These are phyloP conservation scores for Sitta carolinensis DNA, from an alignment of 2,797 vertebrate genomes.

Conservation along the genomic window DNA sequence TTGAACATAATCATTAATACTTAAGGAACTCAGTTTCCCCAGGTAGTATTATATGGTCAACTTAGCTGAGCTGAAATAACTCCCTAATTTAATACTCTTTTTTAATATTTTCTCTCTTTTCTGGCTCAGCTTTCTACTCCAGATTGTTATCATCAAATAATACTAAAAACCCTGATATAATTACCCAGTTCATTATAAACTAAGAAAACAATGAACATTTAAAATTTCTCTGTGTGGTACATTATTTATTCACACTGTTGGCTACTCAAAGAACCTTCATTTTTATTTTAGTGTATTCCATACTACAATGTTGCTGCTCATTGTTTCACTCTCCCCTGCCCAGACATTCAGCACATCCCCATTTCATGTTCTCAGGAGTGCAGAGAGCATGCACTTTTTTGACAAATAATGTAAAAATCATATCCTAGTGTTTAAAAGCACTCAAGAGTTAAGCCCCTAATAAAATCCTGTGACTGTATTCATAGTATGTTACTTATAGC, in stretches of 20 bases:
- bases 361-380: neutral
- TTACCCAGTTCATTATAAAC: neutral
- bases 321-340: neutral
- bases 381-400: neutral
- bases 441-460: neutral
- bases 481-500: neutral
- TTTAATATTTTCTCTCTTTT: neutral
- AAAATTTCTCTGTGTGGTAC: neutral
- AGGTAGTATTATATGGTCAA: neutral
- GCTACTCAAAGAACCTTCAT: neutral
- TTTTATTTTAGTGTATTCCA: neutral
- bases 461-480: neutral
- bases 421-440: neutral
- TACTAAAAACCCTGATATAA: neutral
- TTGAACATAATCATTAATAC: neutral
- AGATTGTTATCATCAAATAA: neutral
- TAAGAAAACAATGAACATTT: neutral
- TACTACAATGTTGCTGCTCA: neutral
- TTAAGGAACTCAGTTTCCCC: neutral
- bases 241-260: neutral
- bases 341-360: neutral
- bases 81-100: neutral
- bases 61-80: neutral
- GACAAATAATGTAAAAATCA: neutral
- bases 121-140: neutral